Conservation (phyloP, 2,888 invertebrate species). For the Agrypnus murinus region DNA sequence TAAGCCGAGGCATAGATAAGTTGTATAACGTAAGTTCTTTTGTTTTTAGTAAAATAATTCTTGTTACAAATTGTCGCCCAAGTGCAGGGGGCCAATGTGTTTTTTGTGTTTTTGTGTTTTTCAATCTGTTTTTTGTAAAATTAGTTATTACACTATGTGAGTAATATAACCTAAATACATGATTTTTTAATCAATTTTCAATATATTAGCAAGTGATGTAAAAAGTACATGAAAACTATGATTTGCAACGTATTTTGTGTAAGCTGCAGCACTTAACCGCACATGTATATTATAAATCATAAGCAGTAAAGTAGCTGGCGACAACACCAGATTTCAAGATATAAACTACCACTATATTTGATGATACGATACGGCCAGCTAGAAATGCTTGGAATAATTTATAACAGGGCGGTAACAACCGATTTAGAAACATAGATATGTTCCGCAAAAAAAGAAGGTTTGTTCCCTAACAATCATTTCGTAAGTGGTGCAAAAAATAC, state of each 20-base stretch:
- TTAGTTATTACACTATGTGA: too few relatives aligned
- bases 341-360: slow-evolving; percentile 65
- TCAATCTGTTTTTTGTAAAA: too few relatives aligned
- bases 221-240: slow-evolving; percentile 9
- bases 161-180: too few relatives aligned
- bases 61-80: too few relatives aligned
- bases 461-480: slow-evolving; percentile 33
- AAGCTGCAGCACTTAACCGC: slow-evolving; percentile 66
- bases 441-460: slow-evolving; percentile 35
- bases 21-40: too few relatives aligned
- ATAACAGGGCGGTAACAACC: slow-evolving; percentile 35
- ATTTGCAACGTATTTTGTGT: slow-evolving; percentile 57
- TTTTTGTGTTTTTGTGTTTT: too few relatives aligned
- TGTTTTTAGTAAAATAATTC: too few relatives aligned
- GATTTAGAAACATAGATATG: slow-evolving; percentile 40
- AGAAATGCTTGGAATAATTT: slow-evolving; percentile 41
- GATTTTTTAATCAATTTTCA: too few relatives aligned
- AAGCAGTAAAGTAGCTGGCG: slow-evolving; percentile 65
- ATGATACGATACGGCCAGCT: slow-evolving; percentile 45
- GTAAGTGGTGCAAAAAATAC: slow-evolving; percentile 15
- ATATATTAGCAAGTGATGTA: too few relatives aligned
- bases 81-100: too few relatives aligned
- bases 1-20: too few relatives aligned
- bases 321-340: slow-evolving; percentile 67
- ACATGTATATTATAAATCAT: slow-evolving; percentile 66